Percentiles rank a stretch among this genome's conserved stretches.
Conservation (phyloP, 2,888 invertebrate species). For the Thereva unica region DNA sequence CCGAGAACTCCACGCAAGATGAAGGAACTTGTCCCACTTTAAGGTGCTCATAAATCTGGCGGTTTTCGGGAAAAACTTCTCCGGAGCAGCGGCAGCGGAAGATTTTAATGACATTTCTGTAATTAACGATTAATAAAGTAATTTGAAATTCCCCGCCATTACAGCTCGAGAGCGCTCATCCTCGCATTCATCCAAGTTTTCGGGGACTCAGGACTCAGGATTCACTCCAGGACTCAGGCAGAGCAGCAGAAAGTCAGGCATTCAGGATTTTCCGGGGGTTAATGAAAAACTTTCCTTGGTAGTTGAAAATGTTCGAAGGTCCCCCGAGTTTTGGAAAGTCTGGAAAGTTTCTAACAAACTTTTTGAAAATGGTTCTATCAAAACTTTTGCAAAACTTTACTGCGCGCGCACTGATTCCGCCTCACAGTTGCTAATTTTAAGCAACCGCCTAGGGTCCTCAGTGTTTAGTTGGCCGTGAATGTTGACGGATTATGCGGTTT, state of each 20-base stretch:
- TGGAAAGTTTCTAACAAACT: conserved; percentile 41
- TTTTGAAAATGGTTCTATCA: conserved; percentile 45
- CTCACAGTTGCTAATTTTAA: conserved; percentile 38
- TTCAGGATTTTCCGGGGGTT: too few relatives aligned
- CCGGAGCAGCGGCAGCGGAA: conserved; percentile 28
- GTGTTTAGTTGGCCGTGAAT: conserved; percentile 41
- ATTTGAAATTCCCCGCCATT: conserved; percentile 36
- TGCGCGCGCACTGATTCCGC: conserved; percentile 43
- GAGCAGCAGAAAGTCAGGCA: too few relatives aligned
- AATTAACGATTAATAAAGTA: conserved; percentile 35
- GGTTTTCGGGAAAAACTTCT: conserved; percentile 26
- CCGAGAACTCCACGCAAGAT: neutral
- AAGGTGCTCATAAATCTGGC: conserved; percentile 24
- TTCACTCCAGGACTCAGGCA: too few relatives aligned
- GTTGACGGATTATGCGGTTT: conserved; percentile 39
- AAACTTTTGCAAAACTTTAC: conserved; percentile 45
- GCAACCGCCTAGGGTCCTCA: conserved; percentile 34
- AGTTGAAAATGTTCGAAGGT: conserved; percentile 38
- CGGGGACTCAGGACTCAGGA: conserved; percentile 34
- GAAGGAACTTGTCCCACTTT: conserved; percentile 24
- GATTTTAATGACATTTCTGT: conserved; percentile 35
- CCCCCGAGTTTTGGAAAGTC: conserved; percentile 40
- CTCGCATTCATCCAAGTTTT: conserved; percentile 41
- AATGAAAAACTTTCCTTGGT: conserved; percentile 37
- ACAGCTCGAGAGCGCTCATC: conserved; percentile 35